A percentile compares a stretch with the other conserved stretches of the same genome.
Conservation (phyloP, 2,888 invertebrate species). For the Diplolepis rosae region DNA sequence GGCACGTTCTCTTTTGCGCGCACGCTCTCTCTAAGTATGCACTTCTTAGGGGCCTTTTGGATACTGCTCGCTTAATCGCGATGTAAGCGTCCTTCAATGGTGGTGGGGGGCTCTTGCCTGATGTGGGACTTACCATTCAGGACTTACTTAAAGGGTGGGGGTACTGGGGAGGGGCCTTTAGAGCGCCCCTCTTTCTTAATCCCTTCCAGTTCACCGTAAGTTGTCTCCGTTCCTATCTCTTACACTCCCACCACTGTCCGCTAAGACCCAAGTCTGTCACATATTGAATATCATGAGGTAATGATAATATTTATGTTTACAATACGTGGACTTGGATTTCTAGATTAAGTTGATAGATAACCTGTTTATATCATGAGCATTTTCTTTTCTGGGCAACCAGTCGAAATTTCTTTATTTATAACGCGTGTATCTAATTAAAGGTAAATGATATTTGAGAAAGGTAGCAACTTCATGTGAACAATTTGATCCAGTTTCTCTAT, state of each 20-base stretch:
- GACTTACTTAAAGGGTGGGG: neutral
- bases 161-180: slow-evolving; percentile 18
- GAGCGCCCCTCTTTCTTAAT: slow-evolving; percentile 15
- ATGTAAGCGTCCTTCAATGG: slow-evolving; percentile 6
- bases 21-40: slow-evolving; percentile 24
- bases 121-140: slow-evolving; percentile 25
- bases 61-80: slow-evolving; percentile 17
- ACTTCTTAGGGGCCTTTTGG: slow-evolving; percentile 27
- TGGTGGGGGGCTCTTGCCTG: slow-evolving; percentile 10
- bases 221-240: too few relatives aligned
- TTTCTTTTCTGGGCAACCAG: too few relatives aligned
- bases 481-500: too few relatives aligned
- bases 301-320: slow-evolving; percentile 11
- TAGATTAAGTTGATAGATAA: too few relatives aligned
- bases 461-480: too few relatives aligned
- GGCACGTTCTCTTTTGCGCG: slow-evolving; percentile 15
- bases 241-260: slow-evolving; percentile 2
- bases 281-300: slow-evolving; percentile 5
- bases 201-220: slow-evolving; percentile 1
- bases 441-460: too few relatives aligned
- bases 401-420: too few relatives aligned
- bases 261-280: slow-evolving; percentile 11
- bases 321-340: neutral
- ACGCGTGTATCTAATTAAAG: too few relatives aligned
- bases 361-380: too few relatives aligned